Base-by-base conservation (phyloP, 2,797 vertebrate species). In the Micrastur ruficollis region DNA sequence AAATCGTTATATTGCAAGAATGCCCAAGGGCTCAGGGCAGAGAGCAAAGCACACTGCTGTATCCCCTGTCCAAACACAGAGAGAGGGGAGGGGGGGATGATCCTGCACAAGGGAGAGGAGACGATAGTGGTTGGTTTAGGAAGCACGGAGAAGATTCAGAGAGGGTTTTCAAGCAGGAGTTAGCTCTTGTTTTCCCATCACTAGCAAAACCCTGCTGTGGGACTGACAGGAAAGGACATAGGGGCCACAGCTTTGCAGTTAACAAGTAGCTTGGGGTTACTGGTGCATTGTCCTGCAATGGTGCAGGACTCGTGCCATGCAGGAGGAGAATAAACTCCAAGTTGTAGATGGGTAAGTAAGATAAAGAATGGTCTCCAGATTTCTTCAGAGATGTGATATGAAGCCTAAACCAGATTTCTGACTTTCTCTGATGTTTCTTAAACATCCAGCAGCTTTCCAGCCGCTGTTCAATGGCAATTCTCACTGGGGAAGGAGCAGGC, bases 241-340 rank as follows among this genome's bases (percentile, higher is more conserved):
- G 0, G 1, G 14, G 34, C 40, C 36, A 31, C 4, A 4, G 40
- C 20, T 66, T 56, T 63, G 63, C 36, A 1, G 1, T 34, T n/a
- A 36, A 36, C 12, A 46, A 31, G 21, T 36, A n/a, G 20, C 34
- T 55, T 1, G 5, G 61, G 14, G 12, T 52, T 58, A 11, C 29
- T 8, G 66, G 17, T 31, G 27, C 18, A 0, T 55, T 63, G 32
- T 40, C 17, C 61, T 46, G 65, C 25, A 12, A 2, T 8, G 44
- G 21, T 62, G 23, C 34, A 3, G 83, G 59, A 23, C 42, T 66
- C n/a, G 27, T 36, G 63, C 19, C 11, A 1, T 2, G 26, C 31
- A 34, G 15, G 10, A 74, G 55, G 11, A 73, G 31, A 76, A 58
- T 44, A 36, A 38, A 22, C 42, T 66, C 29, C 53, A 44, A 20